Base-by-base conservation (phyloP, 92 coral and sea anemone genomes). In the Siderastrea radians region DNA sequence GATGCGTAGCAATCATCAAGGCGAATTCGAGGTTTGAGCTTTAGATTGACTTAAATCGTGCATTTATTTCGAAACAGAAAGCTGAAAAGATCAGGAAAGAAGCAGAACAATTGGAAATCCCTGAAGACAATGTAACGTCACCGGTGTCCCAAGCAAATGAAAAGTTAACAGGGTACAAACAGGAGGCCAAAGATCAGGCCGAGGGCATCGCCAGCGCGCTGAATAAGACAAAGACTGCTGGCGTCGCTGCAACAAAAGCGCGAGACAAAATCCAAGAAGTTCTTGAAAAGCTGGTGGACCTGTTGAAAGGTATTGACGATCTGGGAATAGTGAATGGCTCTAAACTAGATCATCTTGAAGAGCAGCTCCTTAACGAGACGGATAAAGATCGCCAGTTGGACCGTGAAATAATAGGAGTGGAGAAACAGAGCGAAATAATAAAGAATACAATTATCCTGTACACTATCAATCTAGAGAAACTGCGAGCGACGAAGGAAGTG, bases 111-210 rank as follows among this genome's bases (percentile, higher is more conserved):
- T 85, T 97, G 17, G 59, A 46, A 2, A 75, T 97, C 53, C 99
- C 99, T 2, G 79, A 65, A 79, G 99, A 94, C 82, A 95, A 90
- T 52, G 94, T 95, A 4, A 95, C 96, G 1, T 92, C 70, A 48
- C 95, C 96, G 1, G 98, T 92, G n/a, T 88, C 79, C 52, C 54
- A 81, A 45, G 89, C 93, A 9, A 78, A 90, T 3, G 87, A 63
- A 45, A 78, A 75, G 78, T 61, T 95, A 26, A 16, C 58, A 19
- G 55, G 46, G 81, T 85, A 90, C 58, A 86, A 85, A 47, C 81
- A 72, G 66, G 81, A 67, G 44, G 96, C 94, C 6, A 70, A 49
- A n/a, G 73, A 61, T 55, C 89, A 93, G 47, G 79, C 47, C 58
- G 70, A 75, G 52, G 87, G 73, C 49, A 85, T 94, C 49, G 78